Evolutionary conservation across 2,888 invertebrate genomes (phyloP).

Genomic region (Notocelia uddmanniana): DNA sequence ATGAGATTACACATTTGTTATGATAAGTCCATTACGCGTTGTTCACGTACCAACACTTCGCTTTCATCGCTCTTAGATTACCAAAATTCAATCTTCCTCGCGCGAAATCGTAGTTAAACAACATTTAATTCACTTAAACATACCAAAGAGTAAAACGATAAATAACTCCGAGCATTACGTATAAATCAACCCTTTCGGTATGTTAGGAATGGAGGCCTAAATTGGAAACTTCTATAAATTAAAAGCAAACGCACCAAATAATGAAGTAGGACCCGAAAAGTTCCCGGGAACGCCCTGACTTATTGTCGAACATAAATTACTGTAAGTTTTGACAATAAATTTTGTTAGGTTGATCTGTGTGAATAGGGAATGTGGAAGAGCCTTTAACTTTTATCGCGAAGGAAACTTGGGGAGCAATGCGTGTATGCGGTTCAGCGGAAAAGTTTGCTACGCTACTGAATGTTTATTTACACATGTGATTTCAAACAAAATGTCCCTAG

Average conservation of each 20-base stretch:
- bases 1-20: too few species aligned
- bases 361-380: conserved; percentile 53
- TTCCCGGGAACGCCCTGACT: conserved; percentile 69
- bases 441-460: too few species aligned
- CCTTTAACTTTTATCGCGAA: conserved; percentile 16
- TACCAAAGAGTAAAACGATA: conserved; percentile 38
- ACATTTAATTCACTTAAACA: conserved; percentile 41
- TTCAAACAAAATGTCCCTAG: too few species aligned
- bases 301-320: conserved; percentile 81
- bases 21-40: too few species aligned
- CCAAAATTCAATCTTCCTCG: background rate
- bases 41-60: too few species aligned
- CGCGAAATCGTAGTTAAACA: background rate
- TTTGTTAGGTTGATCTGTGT: conserved; percentile 58
- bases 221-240: conserved; percentile 79
- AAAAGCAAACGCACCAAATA: conserved; percentile 77
- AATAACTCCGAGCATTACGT: conserved; percentile 43
- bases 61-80: background rate
- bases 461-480: too few species aligned
- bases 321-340: conserved; percentile 78
- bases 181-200: conserved; percentile 69
- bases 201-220: conserved; percentile 59
- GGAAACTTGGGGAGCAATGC: background rate
- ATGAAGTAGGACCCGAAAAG: conserved; percentile 76
- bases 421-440: background rate